A percentile compares a stretch with the other conserved stretches of the same genome.
Conservation (phyloP, 53 echinoderm and acorn worm genomes). For the Arbacia lixula region DNA sequence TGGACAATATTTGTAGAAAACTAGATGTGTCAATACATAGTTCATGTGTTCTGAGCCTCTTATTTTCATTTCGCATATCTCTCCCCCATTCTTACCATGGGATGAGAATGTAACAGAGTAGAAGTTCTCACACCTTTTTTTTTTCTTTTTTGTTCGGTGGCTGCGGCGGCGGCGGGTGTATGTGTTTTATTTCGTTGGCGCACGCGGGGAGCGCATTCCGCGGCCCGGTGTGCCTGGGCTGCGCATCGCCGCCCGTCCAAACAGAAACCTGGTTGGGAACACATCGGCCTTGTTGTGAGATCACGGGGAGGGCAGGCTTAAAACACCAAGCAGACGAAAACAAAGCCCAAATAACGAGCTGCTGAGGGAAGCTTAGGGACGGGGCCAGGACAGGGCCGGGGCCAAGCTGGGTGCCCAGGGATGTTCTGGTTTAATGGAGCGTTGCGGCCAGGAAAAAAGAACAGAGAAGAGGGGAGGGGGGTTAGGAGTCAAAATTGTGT, state of each 20-base stretch:
- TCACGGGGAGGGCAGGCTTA: conserved; percentile 45
- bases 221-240: no score
- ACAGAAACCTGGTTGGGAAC: conserved; percentile 52
- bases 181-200: no score
- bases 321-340: conserved; percentile 57
- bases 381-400: no score
- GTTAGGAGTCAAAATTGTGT: conserved; percentile 45
- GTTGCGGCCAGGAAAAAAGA: background rate
- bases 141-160: background rate
- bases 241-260: conserved; percentile 26
- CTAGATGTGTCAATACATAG: no score
- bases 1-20: no score
- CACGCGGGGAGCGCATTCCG: no score
- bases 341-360: conserved; percentile 41
- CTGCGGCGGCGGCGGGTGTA: no score
- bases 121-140: conserved; percentile 11
- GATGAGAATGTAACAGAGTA: conserved; percentile 34
- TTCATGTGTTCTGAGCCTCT: conserved; percentile 6
- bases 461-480: no score
- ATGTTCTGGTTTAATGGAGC: conserved; percentile 40
- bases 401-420: conserved; percentile 22
- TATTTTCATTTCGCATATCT: conserved; percentile 38
- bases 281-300: conserved; percentile 52
- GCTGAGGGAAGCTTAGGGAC: conserved; percentile 17
- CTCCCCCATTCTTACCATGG: background rate